phyloP scores from a whole-genome alignment of 2,888 invertebrate species.

The Cheilosia variabilis region DNA sequence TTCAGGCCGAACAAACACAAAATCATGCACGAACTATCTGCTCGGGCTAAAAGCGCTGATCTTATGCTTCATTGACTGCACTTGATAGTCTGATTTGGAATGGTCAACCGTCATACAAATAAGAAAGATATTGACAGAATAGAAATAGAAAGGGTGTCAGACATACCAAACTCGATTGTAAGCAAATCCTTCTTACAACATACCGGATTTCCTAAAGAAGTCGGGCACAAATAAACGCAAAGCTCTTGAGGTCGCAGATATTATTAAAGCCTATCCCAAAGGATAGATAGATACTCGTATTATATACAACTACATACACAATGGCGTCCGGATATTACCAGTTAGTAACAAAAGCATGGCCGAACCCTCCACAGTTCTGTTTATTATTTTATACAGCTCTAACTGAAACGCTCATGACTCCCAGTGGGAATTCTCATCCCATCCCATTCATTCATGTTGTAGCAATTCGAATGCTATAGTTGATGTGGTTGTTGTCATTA shows the following conservation, averaged over 20 bases:
- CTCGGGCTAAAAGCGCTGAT: no score
- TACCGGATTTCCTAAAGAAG: neutral
- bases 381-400: constrained; percentile 24
- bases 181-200: neutral
- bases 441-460: constrained; percentile 44
- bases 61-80: no score
- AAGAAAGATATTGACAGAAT: no score
- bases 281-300: neutral
- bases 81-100: no score
- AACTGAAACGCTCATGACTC: constrained; percentile 47
- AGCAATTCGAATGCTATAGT: constrained; percentile 30
- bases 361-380: constrained; percentile 24
- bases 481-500: constrained; percentile 37
- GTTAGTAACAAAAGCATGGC: constrained; percentile 19
- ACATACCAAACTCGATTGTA: neutral
- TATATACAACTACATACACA: neutral
- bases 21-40: no score
- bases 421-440: constrained; percentile 58
- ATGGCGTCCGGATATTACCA: constrained; percentile 41
- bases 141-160: neutral
- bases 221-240: neutral
- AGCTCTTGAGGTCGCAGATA: neutral
- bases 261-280: neutral
- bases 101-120: no score
- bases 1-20: no score